Percentiles rank a stretch among this genome's conserved stretches.
Conservation (phyloP, 2,888 invertebrate genomes). For the Keiferia lycopersicella region DNA sequence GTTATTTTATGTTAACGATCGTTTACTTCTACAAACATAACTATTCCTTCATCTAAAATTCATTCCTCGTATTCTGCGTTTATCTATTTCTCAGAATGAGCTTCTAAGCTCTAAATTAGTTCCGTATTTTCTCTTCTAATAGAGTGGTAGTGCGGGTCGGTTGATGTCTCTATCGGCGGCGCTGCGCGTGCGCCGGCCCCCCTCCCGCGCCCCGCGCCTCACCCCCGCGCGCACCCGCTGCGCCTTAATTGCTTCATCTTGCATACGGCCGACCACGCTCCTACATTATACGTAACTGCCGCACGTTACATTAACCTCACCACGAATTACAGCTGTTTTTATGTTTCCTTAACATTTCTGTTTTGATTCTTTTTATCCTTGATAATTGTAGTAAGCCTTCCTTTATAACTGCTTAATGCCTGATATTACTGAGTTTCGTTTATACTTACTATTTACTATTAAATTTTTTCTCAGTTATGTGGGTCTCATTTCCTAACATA, state of each 20-base stretch:
- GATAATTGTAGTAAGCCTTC: not conserved
- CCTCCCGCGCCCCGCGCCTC: slow-evolving; percentile 38
- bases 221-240: slow-evolving; percentile 50
- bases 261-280: slow-evolving; percentile 68
- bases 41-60: not conserved
- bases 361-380: slow-evolving; percentile 6
- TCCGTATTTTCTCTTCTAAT: slow-evolving; percentile 39
- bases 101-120: slow-evolving; percentile 18
- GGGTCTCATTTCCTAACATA: not conserved
- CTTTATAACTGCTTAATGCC: not conserved
- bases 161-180: slow-evolving; percentile 77
- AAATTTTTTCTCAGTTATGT: not conserved
- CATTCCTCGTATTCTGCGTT: not conserved
- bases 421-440: not conserved
- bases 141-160: slow-evolving; percentile 48
- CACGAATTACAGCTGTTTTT: slow-evolving; percentile 57
- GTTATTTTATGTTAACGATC: not conserved
- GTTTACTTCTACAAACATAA: not conserved
- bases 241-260: slow-evolving; percentile 80
- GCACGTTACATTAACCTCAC: slow-evolving; percentile 59
- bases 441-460: not conserved
- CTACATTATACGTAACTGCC: slow-evolving; percentile 57
- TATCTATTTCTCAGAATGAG: slow-evolving; percentile 8
- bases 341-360: slow-evolving; percentile 37
- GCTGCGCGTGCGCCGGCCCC: slow-evolving; percentile 68